These are phyloP conservation scores for Chaitophorus viminalis DNA, from an alignment of 2,888 invertebrate species.

Conservation along the genomic window DNA sequence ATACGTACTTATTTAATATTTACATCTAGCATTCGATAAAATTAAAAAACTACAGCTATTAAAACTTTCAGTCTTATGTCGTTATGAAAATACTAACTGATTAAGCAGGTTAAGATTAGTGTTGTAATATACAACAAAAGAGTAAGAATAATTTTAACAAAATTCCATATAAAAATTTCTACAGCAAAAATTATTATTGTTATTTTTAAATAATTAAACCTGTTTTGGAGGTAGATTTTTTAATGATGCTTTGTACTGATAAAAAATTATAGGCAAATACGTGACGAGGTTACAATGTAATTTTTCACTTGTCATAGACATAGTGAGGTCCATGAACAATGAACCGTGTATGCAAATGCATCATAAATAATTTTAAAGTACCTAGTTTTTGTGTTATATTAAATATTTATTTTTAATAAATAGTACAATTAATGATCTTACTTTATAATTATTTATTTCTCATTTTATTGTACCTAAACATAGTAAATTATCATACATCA, in stretches of 20 bases:
- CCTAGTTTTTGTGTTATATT: background rate
- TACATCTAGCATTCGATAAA: too few species aligned
- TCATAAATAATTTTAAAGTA: slow-evolving; percentile 43
- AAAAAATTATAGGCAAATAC: slow-evolving; percentile 51
- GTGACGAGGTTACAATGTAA: slow-evolving; percentile 58
- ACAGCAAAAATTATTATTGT: background rate
- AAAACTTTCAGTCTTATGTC: too few species aligned
- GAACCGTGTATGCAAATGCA: slow-evolving; percentile 34
- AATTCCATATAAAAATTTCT: background rate
- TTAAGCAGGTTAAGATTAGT: too few species aligned
- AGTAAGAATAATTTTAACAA: background rate
- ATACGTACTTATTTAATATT: too few species aligned
- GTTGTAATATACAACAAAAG: too few species aligned
- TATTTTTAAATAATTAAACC: slow-evolving; percentile 50
- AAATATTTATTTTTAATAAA: background rate
- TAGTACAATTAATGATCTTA: background rate
- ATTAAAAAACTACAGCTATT: too few species aligned
- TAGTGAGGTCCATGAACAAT: slow-evolving; percentile 33
- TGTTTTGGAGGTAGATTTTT: slow-evolving; percentile 43
- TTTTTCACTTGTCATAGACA: slow-evolving; percentile 25
- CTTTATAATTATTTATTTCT: background rate
- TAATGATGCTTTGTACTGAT: slow-evolving; percentile 25
- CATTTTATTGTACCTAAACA: background rate
- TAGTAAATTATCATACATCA: background rate
- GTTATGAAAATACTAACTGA: too few species aligned